Conservation (phyloP, 2,797 vertebrate species). For the Brachyrhaphis roseni region DNA sequence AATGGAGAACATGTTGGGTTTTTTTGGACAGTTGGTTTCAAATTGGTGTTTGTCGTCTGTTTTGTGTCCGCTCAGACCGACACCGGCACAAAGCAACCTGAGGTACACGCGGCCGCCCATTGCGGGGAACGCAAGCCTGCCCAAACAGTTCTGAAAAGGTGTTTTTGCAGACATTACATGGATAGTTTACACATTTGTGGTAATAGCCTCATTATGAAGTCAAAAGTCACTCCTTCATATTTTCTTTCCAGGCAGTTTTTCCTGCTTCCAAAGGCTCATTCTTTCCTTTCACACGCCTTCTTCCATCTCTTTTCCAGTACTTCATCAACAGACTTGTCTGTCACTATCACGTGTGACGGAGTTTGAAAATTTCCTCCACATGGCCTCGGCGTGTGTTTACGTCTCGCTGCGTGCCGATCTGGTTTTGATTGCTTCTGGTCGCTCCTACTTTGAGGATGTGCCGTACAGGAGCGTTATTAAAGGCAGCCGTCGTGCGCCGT, state of each 20-base stretch:
- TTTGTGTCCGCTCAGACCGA: conserved; percentile 13
- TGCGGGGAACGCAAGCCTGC: conserved; percentile 22
- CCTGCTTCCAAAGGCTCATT: conserved; percentile 12
- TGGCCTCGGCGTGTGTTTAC: background rate
- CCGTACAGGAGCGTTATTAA: conserved; percentile 31
- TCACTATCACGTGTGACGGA: conserved; percentile 12
- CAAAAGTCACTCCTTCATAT: conserved; percentile 15
- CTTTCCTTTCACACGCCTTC: conserved; percentile 20
- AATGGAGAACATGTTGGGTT: background rate
- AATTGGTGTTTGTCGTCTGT: conserved; percentile 21
- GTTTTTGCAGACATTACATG: conserved; percentile 55
- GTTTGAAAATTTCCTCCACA: conserved; percentile 11
- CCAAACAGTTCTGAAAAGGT: conserved; percentile 39
- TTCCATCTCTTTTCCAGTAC: conserved; percentile 7
- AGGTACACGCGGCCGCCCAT: conserved; percentile 55
- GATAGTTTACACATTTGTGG: conserved; percentile 45
- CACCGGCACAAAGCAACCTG: conserved; percentile 27
- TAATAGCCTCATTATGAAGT: conserved; percentile 34
- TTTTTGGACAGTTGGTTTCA: conserved; percentile 21
- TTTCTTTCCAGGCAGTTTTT: conserved; percentile 11
- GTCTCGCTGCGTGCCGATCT: background rate
- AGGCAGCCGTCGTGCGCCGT: conserved; percentile 6
- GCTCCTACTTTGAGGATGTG: conserved; percentile 15
- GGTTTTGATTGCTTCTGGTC: conserved; percentile 11
- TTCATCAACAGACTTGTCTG: conserved; percentile 9